A percentile compares a stretch with the other conserved stretches of the same genome.
Evolutionary conservation across 2,888 invertebrate genomes (phyloP).

Genomic region (Zaprionus obscuricornis): DNA sequence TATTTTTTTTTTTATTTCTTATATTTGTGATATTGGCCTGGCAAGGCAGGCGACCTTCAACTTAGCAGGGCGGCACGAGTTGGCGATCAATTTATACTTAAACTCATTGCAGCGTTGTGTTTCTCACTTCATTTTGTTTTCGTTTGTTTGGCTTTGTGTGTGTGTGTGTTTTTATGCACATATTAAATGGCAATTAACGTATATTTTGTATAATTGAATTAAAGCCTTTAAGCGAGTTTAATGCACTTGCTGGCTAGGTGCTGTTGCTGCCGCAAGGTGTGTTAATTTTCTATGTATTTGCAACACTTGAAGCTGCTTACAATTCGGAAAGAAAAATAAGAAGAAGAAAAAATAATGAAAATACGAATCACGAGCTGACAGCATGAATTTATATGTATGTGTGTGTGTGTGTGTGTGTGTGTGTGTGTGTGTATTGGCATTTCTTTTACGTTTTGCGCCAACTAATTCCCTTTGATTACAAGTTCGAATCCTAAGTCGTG

Average conservation of each 20-base stretch:
- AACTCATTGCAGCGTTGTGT: conserved; percentile 1
- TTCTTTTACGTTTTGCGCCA: conserved; percentile 23
- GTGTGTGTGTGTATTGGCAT: too few species aligned
- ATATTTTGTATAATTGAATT: conserved; percentile 44
- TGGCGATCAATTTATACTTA: conserved; percentile 48
- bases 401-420: too few species aligned
- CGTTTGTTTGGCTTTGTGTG: background rate
- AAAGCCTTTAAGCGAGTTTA: conserved; percentile 35
- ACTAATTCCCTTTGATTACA: conserved; percentile 71
- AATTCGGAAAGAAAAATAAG: too few species aligned
- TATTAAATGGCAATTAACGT: too few species aligned
- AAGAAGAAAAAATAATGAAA: conserved; percentile 54
- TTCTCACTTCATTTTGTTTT: too few species aligned
- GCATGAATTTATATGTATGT: background rate
- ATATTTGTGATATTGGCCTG: conserved; percentile 7
- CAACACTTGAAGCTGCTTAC: conserved; percentile 46
- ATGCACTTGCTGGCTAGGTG: conserved; percentile 35
- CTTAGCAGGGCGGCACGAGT: conserved; percentile 47
- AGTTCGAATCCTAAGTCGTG: conserved; percentile 25
- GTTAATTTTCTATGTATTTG: conserved; percentile 36
- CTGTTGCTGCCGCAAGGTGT: conserved; percentile 38
- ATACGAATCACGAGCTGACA: conserved; percentile 35
- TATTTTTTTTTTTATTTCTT: conserved; percentile 7
- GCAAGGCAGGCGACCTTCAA: conserved; percentile 52
- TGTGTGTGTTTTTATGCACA: conserved; percentile 15